Conservation (phyloP, 2,113 vertebrate genomes). For the Mobula birostris region DNA sequence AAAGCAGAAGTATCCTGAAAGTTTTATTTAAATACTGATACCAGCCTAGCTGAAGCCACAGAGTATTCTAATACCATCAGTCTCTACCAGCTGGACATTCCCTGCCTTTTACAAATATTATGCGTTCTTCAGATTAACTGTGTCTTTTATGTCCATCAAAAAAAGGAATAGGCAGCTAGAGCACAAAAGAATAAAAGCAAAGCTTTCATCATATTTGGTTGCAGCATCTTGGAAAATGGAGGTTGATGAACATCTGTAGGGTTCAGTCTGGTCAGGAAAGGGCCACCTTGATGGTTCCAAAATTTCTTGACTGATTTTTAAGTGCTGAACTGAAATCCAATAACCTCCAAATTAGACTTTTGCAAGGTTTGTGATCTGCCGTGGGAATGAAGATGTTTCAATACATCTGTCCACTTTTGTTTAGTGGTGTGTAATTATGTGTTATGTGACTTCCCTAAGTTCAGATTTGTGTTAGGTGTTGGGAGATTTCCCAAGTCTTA, state of each 20-base stretch:
- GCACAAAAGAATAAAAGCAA: conserved; percentile 21
- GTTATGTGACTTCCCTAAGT: neutral
- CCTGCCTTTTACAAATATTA: neutral
- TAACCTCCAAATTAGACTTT: neutral
- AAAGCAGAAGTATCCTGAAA: conserved; percentile 1
- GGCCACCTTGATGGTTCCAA: conserved; percentile 11
- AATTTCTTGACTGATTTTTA: neutral
- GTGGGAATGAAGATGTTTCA: neutral
- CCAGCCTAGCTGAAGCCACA: neutral
- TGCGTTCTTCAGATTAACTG: conserved; percentile 7
- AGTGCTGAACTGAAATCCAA: neutral
- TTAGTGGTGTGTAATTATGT: neutral
- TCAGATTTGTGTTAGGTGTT: neutral
- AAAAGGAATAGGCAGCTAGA: neutral
- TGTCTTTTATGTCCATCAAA: neutral
- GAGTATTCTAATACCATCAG: neutral
- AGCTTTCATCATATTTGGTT: neutral
- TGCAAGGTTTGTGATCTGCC: neutral
- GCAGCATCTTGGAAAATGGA: neutral
- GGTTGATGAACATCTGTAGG: neutral
- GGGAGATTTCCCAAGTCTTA: neutral
- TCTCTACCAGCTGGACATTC: neutral
- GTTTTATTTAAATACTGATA: neutral
- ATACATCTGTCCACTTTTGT: neutral
- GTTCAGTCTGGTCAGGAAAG: neutral